A percentile compares a stretch with the other conserved stretches of the same genome.
Evolutionary conservation across 1,140 invertebrate genomes (phyloP).

Genomic region (Drosophila biarmipes): DNA sequence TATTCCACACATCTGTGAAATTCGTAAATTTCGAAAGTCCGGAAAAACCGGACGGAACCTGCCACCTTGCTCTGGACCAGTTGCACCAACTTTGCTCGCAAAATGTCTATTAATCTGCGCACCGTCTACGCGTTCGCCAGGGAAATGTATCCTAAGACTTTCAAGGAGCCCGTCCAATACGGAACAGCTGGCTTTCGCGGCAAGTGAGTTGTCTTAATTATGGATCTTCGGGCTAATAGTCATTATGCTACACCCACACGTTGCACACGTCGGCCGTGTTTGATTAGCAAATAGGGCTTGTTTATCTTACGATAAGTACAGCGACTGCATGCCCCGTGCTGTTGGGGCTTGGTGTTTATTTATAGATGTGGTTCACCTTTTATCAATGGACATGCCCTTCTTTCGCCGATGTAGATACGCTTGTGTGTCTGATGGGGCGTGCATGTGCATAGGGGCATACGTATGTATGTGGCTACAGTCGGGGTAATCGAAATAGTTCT

Average conservation of each 20-base stretch:
- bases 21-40: slow-evolving; percentile 50
- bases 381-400: slow-evolving; percentile 71
- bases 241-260: slow-evolving; percentile 26
- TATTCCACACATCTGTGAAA: slow-evolving; percentile 12
- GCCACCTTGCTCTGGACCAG: slow-evolving; percentile 34
- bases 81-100: slow-evolving; percentile 15
- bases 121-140: slow-evolving; percentile 89
- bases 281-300: slow-evolving; percentile 30
- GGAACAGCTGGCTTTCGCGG: slow-evolving; percentile 90
- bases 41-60: slow-evolving; percentile 43
- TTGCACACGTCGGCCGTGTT: slow-evolving; percentile 20
- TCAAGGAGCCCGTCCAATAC: slow-evolving; percentile 87
- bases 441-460: slow-evolving; percentile 18
- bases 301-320: slow-evolving; percentile 51
- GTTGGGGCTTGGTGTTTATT: slow-evolving; percentile 56
- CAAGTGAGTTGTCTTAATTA: slow-evolving; percentile 86
- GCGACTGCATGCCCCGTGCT: slow-evolving; percentile 45
- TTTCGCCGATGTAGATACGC: slow-evolving; percentile 6
- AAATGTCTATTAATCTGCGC: slow-evolving; percentile 81
- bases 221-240: slow-evolving; percentile 15
- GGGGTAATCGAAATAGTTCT: slow-evolving; percentile 4
- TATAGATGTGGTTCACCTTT: slow-evolving; percentile 67
- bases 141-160: slow-evolving; percentile 90
- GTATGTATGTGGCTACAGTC: slow-evolving; percentile 9
- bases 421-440: slow-evolving; percentile 18